Conservation (phyloP, 1,140 invertebrate genomes). For the Hylyphantes graminicola region DNA sequence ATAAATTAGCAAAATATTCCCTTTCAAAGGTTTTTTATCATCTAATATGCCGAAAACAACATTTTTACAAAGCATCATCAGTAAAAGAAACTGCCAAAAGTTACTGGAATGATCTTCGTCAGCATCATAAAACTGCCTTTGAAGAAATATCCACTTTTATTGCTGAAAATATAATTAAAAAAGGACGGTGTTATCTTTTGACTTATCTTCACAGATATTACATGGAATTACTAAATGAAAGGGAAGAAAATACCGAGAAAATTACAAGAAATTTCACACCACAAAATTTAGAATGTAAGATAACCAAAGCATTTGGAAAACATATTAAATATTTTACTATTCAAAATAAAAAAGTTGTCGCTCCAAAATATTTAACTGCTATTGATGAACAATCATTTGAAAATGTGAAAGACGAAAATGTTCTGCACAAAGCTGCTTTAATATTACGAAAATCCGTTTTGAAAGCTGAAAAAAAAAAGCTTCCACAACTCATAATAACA, state of each 20-base stretch:
- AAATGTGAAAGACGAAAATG: constrained; percentile 4
- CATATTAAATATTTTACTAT: background rate
- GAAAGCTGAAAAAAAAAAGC: constrained; percentile 13
- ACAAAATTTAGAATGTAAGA: background rate
- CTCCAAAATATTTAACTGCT: background rate
- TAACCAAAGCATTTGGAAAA: constrained; percentile 4
- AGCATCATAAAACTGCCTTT: constrained; percentile 15
- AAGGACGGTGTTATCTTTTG: constrained; percentile 14
- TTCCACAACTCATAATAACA: constrained; percentile 18
- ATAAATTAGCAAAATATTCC: too few relatives aligned
- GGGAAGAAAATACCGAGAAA: too few relatives aligned
- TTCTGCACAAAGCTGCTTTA: constrained; percentile 22
- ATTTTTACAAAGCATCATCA: too few relatives aligned
- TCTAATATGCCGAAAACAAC: too few relatives aligned
- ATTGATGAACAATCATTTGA: too few relatives aligned
- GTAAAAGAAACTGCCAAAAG: too few relatives aligned
- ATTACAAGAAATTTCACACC: too few relatives aligned
- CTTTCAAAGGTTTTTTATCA: too few relatives aligned
- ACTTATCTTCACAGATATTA: too few relatives aligned
- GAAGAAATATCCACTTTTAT: constrained; percentile 7
- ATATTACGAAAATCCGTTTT: constrained; percentile 22
- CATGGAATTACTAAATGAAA: constrained; percentile 8
- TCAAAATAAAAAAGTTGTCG: too few relatives aligned
- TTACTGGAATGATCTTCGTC: constrained; percentile 8
- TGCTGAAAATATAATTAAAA: constrained; percentile 16